Conservation (phyloP, 2,888 invertebrate species). For the Hyposoter dolosus region DNA sequence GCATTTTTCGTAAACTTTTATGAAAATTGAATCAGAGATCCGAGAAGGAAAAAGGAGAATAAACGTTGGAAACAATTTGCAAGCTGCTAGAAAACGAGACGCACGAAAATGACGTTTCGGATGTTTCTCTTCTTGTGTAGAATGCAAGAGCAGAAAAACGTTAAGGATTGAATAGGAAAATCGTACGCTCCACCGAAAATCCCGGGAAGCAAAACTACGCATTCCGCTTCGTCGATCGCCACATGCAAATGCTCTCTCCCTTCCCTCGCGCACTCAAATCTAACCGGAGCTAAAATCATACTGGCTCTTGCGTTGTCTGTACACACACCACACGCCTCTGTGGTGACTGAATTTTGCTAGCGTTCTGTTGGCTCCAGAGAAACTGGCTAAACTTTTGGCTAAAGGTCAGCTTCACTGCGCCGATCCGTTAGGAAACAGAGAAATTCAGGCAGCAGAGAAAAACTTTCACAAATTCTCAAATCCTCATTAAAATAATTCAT, state of each 20-base stretch:
- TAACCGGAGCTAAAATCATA: slow-evolving; percentile 58
- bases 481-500: background rate
- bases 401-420: slow-evolving; percentile 26
- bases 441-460: background rate
- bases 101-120: slow-evolving; percentile 39
- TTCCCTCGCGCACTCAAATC: slow-evolving; percentile 66
- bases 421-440: background rate
- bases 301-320: slow-evolving; percentile 33
- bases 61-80: background rate
- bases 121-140: slow-evolving; percentile 21
- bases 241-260: slow-evolving; percentile 83
- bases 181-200: slow-evolving; percentile 56
- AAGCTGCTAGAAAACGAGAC: background rate
- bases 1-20: background rate
- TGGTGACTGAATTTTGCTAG: slow-evolving; percentile 54
- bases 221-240: slow-evolving; percentile 81
- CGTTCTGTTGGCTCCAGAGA: slow-evolving; percentile 28
- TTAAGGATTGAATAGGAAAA: slow-evolving; percentile 48
- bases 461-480: background rate
- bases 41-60: background rate
- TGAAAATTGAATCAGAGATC: background rate
- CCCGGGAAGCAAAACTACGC: slow-evolving; percentile 62
- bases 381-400: slow-evolving; percentile 3
- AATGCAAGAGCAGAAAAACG: slow-evolving; percentile 66
- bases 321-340: background rate